Conservation (phyloP, 2,888 invertebrate species). For the Synergus laeviventris region DNA sequence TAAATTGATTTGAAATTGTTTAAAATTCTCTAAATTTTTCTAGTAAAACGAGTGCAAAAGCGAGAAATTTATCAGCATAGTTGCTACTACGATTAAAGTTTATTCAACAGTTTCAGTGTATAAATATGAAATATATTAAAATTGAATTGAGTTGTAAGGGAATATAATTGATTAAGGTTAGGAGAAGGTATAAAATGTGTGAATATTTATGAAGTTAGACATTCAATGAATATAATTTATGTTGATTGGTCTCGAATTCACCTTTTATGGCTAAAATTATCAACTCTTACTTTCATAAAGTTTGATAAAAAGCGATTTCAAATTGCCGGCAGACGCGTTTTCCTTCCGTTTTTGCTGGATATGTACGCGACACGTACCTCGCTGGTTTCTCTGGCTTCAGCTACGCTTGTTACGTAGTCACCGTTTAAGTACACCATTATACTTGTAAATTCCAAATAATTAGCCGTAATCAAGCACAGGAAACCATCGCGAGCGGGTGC, state of each 20-base stretch:
- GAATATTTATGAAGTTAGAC: background rate
- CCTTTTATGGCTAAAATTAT: conserved; percentile 23
- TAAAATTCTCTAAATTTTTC: too few relatives aligned
- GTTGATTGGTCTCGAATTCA: conserved; percentile 12
- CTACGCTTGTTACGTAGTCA: conserved; percentile 70
- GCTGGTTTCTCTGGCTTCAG: conserved; percentile 42
- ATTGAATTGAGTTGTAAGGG: background rate
- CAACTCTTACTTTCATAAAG: conserved; percentile 22
- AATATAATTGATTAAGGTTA: background rate
- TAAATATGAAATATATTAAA: too few relatives aligned
- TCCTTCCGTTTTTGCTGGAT: conserved; percentile 30
- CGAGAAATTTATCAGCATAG: too few relatives aligned
- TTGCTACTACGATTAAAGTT: too few relatives aligned
- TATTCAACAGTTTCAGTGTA: too few relatives aligned
- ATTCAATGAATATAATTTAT: conserved; percentile 11
- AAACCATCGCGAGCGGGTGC: conserved; percentile 62
- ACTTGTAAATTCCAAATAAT: conserved; percentile 75
- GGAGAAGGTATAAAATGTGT: background rate
- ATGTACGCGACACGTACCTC: conserved; percentile 38
- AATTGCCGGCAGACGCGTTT: conserved; percentile 43
- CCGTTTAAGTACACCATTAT: conserved; percentile 73
- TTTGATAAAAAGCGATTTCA: conserved; percentile 7
- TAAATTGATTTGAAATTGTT: too few relatives aligned
- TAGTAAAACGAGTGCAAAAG: too few relatives aligned
- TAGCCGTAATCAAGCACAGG: conserved; percentile 75